A percentile compares a stretch with the other conserved stretches of the same genome.
These are phyloP conservation scores for Prunella strophiata DNA, from an alignment of 2,797 vertebrate genomes.

Conservation along the genomic window DNA sequence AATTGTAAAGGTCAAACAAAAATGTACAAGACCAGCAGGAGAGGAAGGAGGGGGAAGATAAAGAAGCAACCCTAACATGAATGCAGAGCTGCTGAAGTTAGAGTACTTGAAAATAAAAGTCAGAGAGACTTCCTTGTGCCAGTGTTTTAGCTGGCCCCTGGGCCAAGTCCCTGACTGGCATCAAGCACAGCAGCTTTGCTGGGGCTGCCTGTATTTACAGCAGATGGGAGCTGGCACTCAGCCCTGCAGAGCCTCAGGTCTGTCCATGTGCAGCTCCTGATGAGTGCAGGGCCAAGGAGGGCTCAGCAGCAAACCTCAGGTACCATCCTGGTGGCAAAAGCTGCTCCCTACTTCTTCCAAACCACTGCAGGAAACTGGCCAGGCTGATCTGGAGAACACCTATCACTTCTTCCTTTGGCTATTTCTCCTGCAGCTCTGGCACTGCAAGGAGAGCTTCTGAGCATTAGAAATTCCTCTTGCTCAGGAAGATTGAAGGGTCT, in stretches of 20 bases:
- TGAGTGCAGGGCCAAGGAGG: accelerated
- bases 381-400: not conserved
- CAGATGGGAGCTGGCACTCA: not conserved
- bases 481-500: not conserved
- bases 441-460: not conserved
- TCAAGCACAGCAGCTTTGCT: not conserved
- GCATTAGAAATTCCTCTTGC: not conserved
- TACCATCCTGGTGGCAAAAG: accelerated
- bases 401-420: not conserved
- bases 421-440: not conserved
- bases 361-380: not conserved
- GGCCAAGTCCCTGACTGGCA: not conserved
- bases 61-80: not conserved
- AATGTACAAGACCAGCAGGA: not conserved
- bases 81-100: not conserved
- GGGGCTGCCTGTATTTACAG: not conserved
- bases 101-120: not conserved
- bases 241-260: not conserved
- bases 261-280: not conserved
- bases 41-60: not conserved
- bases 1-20: not conserved
- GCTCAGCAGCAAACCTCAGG: not conserved
- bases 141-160: not conserved
- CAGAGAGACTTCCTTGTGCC: not conserved
- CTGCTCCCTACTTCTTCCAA: not conserved